Conservation (phyloP, 2,797 vertebrate genomes). For the Tokudaia muenninki region DNA sequence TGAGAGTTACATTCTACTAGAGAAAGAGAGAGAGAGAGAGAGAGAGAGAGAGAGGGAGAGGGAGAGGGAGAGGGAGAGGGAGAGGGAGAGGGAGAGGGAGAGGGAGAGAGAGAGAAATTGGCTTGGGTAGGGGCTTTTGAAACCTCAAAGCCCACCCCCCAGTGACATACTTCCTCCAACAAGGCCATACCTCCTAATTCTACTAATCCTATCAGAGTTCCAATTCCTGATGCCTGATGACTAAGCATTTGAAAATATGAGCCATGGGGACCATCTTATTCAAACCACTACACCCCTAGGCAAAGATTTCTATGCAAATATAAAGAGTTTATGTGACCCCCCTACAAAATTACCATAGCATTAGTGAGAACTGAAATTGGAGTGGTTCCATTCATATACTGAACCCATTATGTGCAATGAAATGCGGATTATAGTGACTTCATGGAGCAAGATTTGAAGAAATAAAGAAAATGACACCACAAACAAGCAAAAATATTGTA, state of each 20-base stretch:
- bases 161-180: background rate
- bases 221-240: too few species aligned
- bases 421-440: background rate
- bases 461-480: background rate
- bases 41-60: too few species aligned
- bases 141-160: background rate
- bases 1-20: background rate
- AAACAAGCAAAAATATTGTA: background rate
- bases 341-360: background rate
- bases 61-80: too few species aligned
- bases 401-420: background rate
- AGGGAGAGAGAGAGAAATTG: background rate
- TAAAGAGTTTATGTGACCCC: background rate
- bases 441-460: background rate
- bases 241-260: background rate
- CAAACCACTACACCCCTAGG: background rate
- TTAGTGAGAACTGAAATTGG: background rate
- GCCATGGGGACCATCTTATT: background rate
- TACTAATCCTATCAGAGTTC: background rate
- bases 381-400: background rate
- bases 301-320: background rate
- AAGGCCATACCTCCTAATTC: background rate
- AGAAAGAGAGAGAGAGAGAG: background rate
- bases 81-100: background rate
- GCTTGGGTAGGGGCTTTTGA: background rate